Base-by-base conservation (phyloP, 23 tunicate genomes). In the Ciona savignyi region DNA sequence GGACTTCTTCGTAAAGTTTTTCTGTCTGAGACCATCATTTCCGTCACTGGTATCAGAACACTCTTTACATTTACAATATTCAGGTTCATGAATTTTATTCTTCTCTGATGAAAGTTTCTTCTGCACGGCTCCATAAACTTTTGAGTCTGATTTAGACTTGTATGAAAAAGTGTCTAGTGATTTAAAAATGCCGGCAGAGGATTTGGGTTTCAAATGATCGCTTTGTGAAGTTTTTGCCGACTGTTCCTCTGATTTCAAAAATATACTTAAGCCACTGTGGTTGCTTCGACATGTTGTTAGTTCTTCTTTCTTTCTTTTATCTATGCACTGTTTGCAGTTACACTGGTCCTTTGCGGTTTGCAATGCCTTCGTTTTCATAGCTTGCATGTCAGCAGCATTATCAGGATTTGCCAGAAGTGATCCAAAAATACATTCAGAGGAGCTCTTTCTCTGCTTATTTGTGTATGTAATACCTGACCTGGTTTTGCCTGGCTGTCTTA, bases 401-500 rank as follows among this genome's bases (percentile, higher is more conserved):
- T 29, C 60, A 20, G 27, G 25, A 70, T 70, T 26, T 34, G 65
- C 33, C 32, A 3, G 48, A 3, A 80, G 56, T 33, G 85, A 80
- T 9, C 78, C 78, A 2, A 80, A 65, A 9, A 72, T 72, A 19
- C 70, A 29, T 65, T 80, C 85, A 76, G 67, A 29, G 2, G 85
- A 80, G 4, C 62, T 22, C 30, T 34, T 63, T n/a, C 20, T 72
- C 27, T 26, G 24, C 1, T 68, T 49, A 9, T 51, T 35, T 32
- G 85, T 63, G 29, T 80, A 80, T 9, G 51, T 4, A 33, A 61
- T 63, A 0, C 85, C 85, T 1, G 85, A 80, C 29, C 85, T 73
- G 24, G 85, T 80, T 65, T 73, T 72, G n/a, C 78, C 67, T 30
- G 85, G 85, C 31, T 80, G 78, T 28, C 67, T 32, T 32, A 80